A percentile compares a stretch with the other conserved stretches of the same genome.
Conservation (phyloP, 1,140 invertebrate species). For the Akabosia matsudoensis region DNA sequence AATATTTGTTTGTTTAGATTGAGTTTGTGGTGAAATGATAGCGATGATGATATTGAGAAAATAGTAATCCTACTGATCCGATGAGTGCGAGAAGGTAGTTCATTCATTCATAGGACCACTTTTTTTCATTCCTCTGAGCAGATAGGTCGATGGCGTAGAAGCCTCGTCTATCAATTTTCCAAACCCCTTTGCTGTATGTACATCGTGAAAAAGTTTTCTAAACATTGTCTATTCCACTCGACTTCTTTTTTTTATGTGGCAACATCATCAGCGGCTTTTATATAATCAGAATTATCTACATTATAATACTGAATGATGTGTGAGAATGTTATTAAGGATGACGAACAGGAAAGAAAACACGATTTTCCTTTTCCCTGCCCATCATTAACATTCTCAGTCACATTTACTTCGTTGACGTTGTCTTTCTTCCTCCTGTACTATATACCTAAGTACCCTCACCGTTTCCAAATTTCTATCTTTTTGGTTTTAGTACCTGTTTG, state of each 20-base stretch:
- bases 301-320: no score
- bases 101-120: neutral
- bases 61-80: neutral
- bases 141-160: no score
- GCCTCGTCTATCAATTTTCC: no score
- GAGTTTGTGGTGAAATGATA: neutral
- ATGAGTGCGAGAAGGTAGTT: neutral
- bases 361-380: neutral
- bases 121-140: no score
- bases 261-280: no score
- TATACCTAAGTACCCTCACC: neutral
- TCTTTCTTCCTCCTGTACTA: neutral
- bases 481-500: no score
- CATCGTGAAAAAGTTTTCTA: no score
- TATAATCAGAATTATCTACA: no score
- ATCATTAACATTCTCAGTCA: neutral
- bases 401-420: neutral
- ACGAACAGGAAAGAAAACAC: neutral
- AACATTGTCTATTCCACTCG: no score
- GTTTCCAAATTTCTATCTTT: no score
- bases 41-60: neutral
- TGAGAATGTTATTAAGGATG: neutral
- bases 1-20: conserved; percentile 10
- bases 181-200: no score
- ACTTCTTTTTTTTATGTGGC: no score